phyloP scores from a whole-genome alignment of 2,888 invertebrate genomes.

The Tetrapedia diversipes region DNA sequence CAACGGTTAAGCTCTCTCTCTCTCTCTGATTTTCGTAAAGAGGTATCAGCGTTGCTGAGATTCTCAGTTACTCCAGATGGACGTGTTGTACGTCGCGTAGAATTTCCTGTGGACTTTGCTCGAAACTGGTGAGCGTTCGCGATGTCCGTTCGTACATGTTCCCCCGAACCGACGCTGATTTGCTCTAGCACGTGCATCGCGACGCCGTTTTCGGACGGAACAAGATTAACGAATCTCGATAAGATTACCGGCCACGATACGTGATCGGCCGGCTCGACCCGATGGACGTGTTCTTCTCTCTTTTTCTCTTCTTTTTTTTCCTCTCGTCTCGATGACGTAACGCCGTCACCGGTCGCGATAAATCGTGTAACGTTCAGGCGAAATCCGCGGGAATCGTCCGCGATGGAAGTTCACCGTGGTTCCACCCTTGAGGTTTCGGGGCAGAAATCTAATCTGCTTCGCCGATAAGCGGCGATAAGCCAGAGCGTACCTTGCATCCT shows the following conservation, averaged over 20 bases:
- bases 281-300: slow-evolving; percentile 60
- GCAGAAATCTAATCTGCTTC: slow-evolving; percentile 2
- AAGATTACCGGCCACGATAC: slow-evolving; percentile 69
- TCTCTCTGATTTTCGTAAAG: no score
- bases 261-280: slow-evolving; percentile 58
- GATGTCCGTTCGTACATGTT: neutral
- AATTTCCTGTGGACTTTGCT: slow-evolving; percentile 19
- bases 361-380: neutral
- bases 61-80: no score
- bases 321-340: slow-evolving; percentile 54
- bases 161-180: slow-evolving; percentile 26
- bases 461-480: neutral
- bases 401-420: neutral
- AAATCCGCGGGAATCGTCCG: neutral
- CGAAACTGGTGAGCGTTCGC: neutral
- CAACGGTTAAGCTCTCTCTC: no score
- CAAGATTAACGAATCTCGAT: slow-evolving; percentile 68
- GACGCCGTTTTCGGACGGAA: slow-evolving; percentile 38
- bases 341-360: slow-evolving; percentile 2
- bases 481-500: neutral
- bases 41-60: no score
- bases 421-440: neutral
- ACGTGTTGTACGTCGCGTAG: neutral
- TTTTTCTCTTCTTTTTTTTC: slow-evolving; percentile 5
- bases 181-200: slow-evolving; percentile 48